phyloP scores from a whole-genome alignment of 2,797 vertebrate species.

The Lepilemur ruficaudatus region DNA sequence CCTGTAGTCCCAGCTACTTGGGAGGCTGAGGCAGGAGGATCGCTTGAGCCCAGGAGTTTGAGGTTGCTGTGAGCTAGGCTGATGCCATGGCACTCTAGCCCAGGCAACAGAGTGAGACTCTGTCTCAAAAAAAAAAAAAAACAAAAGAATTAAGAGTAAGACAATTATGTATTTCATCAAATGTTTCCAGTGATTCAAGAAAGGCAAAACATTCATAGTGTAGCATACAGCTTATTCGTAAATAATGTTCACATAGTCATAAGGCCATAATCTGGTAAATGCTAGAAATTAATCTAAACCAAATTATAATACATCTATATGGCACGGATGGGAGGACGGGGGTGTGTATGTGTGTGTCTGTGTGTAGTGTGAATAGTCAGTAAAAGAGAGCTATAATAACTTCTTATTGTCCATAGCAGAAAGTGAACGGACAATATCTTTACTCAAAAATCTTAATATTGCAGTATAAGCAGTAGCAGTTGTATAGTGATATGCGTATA shows the following conservation, averaged over 20 bases:
- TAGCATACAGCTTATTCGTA: not conserved
- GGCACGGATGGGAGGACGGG: too few species aligned
- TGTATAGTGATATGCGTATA: not conserved
- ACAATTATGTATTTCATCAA: too few species aligned
- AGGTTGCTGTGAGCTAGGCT: too few species aligned
- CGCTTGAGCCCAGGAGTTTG: too few species aligned
- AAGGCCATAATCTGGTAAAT: not conserved
- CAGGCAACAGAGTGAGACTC: too few species aligned
- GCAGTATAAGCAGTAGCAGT: not conserved
- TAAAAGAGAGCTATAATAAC: not conserved
- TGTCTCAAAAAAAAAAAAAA: too few species aligned
- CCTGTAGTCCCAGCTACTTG: too few species aligned
- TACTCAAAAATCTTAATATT: not conserved
- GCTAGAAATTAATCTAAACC: not conserved
- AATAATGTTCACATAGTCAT: not conserved
- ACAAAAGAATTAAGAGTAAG: too few species aligned
- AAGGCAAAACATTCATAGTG: not conserved
- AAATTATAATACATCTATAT: not conserved
- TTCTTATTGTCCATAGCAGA: not conserved
- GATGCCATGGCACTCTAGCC: too few species aligned
- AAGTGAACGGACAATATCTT: not conserved
- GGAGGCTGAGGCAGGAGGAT: too few species aligned
- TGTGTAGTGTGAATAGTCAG: not conserved
- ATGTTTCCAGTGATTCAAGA: not conserved
- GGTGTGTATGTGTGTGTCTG: too few species aligned